Conservation (phyloP, 1,140 invertebrate species). For the Pachyrhynchus sulphureomaculatus region DNA sequence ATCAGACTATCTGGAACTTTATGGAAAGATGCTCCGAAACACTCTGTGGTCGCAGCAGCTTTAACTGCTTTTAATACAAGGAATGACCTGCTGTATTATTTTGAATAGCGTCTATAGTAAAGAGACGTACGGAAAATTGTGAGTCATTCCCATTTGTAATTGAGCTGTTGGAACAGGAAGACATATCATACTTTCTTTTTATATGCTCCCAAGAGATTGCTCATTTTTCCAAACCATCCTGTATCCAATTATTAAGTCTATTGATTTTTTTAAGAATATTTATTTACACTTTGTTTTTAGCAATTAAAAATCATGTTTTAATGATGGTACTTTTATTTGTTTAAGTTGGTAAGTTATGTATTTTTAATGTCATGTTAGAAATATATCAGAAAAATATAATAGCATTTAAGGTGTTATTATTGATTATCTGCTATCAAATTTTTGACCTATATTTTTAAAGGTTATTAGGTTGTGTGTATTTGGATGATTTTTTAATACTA, state of each 20-base stretch:
- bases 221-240: too few species aligned
- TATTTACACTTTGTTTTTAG: constrained; percentile 10
- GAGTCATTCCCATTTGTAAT: too few species aligned
- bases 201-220: neutral
- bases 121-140: too few species aligned
- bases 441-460: neutral
- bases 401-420: neutral
- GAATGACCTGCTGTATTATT: too few species aligned
- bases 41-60: too few species aligned
- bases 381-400: constrained; percentile 1
- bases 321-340: constrained; percentile 1
- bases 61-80: too few species aligned
- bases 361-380: constrained; percentile 11
- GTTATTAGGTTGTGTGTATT: neutral
- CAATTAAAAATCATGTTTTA: constrained; percentile 10
- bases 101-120: too few species aligned
- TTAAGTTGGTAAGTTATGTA: neutral
- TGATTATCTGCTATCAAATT: neutral
- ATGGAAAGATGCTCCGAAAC: too few species aligned
- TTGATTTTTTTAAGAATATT: constrained; percentile 10
- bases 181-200: neutral
- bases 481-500: too few species aligned
- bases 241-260: constrained; percentile 5
- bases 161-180: neutral
- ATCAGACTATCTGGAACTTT: too few species aligned